Conservation (phyloP, 2,113 vertebrate species). For the Rhineura floridana region DNA sequence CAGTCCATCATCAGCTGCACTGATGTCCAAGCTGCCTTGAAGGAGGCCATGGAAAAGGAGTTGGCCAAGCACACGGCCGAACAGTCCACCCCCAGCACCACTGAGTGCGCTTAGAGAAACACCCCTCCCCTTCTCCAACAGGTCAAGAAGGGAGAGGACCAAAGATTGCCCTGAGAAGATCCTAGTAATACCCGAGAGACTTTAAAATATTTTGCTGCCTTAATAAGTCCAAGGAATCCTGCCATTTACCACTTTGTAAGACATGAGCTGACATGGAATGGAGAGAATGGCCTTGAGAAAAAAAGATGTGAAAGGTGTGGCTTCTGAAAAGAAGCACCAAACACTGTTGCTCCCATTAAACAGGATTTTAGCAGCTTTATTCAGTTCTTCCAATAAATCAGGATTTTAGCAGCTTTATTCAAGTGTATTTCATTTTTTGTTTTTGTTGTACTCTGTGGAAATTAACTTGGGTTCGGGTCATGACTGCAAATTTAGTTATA, state of each 20-base stretch:
- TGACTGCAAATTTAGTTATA: too few relatives aligned
- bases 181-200: neutral
- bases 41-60: conserved; percentile 19
- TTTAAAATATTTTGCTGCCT: conserved; percentile 3
- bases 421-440: neutral
- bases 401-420: neutral
- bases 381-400: neutral
- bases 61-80: conserved; percentile 1
- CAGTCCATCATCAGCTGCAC: neutral
- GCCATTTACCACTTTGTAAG: neutral
- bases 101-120: neutral
- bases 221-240: neutral
- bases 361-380: conserved; percentile 5
- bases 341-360: neutral
- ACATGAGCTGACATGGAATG: neutral
- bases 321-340: neutral
- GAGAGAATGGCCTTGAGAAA: neutral
- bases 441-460: neutral
- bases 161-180: neutral
- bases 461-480: too few relatives aligned
- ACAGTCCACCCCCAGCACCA: neutral
- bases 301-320: neutral
- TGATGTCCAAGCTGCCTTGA: neutral
- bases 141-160: neutral
- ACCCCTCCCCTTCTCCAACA: neutral